phyloP scores from a whole-genome alignment of 2,797 vertebrate genomes.

The Varecia variegata region DNA sequence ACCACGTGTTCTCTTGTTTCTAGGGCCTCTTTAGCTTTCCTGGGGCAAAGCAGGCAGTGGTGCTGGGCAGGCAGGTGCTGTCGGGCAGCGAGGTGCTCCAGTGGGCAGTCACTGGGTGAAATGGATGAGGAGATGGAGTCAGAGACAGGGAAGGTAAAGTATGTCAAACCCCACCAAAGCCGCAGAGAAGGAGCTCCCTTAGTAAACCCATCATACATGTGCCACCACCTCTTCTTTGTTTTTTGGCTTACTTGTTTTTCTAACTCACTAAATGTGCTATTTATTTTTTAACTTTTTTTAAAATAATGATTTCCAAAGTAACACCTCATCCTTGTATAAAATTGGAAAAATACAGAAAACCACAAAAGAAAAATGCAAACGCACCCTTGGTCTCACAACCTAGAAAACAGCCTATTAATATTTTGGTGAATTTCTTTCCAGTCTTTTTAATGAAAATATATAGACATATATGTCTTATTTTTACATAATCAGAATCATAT shows the following conservation, averaged over 20 bases:
- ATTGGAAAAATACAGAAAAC: background rate
- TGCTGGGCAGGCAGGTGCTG: background rate
- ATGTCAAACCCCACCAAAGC: rapidly evolving
- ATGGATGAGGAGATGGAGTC: background rate
- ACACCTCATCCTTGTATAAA: background rate
- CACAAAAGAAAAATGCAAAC: background rate
- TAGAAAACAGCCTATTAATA: background rate
- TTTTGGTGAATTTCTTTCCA: background rate
- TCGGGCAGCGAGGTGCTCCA: background rate
- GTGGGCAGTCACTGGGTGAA: background rate
- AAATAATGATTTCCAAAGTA: background rate
- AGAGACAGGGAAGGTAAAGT: too few relatives aligned
- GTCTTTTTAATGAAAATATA: background rate
- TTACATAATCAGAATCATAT: background rate
- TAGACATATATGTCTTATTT: background rate
- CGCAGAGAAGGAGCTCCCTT: background rate
- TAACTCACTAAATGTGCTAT: background rate
- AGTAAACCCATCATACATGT: rapidly evolving
- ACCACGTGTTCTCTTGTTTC: background rate
- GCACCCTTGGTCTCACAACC: background rate
- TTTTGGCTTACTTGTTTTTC: background rate
- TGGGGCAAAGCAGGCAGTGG: too few relatives aligned
- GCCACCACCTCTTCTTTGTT: background rate
- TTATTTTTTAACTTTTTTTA: background rate
- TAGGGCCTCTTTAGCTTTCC: background rate